These are phyloP conservation scores for Oreotrochilus melanogaster DNA, from an alignment of 2,113 vertebrate genomes.

Conservation along the genomic window DNA sequence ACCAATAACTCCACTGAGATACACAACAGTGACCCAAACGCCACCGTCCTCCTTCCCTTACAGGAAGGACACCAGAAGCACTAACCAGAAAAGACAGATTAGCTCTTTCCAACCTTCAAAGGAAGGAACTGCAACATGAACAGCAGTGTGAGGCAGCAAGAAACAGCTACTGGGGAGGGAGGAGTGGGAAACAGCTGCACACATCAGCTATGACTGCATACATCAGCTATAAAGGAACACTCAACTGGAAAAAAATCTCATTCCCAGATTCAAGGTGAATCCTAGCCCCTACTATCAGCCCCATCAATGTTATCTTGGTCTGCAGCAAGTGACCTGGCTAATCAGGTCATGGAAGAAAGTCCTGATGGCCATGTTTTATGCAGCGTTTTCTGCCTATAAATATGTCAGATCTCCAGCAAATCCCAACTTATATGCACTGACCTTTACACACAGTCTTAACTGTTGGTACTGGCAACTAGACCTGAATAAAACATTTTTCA, in stretches of 20 bases:
- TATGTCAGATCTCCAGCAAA: not conserved
- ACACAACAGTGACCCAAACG: not conserved
- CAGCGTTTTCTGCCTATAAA: not conserved
- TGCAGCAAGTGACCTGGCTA: not conserved
- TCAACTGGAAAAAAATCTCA: not conserved
- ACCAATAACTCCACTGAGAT: not conserved
- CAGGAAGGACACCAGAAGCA: not conserved
- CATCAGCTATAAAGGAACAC: not conserved
- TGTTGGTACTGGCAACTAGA: not conserved
- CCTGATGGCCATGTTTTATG: not conserved
- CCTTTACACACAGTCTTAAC: not conserved
- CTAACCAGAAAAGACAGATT: not conserved
- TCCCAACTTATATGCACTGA: not conserved
- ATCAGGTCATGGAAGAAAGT: not conserved
- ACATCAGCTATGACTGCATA: not conserved
- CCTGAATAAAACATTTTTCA: not conserved
- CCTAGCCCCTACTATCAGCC: not conserved
- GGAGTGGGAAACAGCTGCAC: no score
- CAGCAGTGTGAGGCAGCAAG: no score
- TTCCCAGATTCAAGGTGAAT: not conserved
- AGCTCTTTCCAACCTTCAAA: not conserved
- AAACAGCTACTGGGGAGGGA: no score
- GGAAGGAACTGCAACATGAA: no score
- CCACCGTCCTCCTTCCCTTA: not conserved
- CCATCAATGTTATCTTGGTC: not conserved